Evolutionary conservation across 1,140 invertebrate genomes (phyloP).

Genomic region (Chrysopa pallens): DNA sequence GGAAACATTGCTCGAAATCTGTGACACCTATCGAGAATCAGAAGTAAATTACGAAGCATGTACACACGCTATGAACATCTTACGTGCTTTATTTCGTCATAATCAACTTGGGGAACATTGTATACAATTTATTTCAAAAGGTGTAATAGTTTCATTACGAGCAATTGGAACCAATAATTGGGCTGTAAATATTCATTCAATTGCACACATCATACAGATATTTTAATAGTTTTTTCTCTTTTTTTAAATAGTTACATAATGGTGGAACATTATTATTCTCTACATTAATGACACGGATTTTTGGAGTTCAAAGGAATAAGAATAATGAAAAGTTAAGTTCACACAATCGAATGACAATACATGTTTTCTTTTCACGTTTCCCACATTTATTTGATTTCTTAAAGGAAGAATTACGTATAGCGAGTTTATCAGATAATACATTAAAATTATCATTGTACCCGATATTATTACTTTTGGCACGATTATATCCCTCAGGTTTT

Average conservation of each 20-base stretch:
- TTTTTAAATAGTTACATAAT: conserved; percentile 49
- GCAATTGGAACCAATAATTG: conserved; percentile 60
- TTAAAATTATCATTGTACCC: conserved; percentile 42
- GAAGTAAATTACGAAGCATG: conserved; percentile 26
- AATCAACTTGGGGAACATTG: conserved; percentile 53
- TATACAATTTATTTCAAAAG: conserved; percentile 48
- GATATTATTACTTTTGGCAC: conserved; percentile 55
- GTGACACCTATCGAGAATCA: conserved; percentile 13
- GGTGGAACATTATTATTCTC: conserved; percentile 71
- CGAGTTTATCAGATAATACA: conserved; percentile 23
- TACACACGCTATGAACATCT: conserved; percentile 72
- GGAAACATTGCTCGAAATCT: conserved; percentile 29
- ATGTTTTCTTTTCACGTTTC: conserved; percentile 72
- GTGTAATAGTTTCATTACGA: conserved; percentile 49
- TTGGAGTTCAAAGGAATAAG: conserved; percentile 68
- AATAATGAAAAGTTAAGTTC: conserved; percentile 50
- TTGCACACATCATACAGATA: conserved; percentile 3
- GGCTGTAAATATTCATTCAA: conserved; percentile 39
- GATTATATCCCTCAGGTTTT: conserved; percentile 54
- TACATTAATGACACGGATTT: conserved; percentile 69
- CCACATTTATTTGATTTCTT: conserved; percentile 64
- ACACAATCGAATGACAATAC: conserved; percentile 59
- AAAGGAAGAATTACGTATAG: conserved; percentile 36
- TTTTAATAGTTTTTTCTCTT: conserved; percentile 3
- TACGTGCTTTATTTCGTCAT: conserved; percentile 63